A percentile compares a stretch with the other conserved stretches of the same genome.
phyloP scores from a whole-genome alignment of 2,797 vertebrate species.

The Galagoides demidoff region DNA sequence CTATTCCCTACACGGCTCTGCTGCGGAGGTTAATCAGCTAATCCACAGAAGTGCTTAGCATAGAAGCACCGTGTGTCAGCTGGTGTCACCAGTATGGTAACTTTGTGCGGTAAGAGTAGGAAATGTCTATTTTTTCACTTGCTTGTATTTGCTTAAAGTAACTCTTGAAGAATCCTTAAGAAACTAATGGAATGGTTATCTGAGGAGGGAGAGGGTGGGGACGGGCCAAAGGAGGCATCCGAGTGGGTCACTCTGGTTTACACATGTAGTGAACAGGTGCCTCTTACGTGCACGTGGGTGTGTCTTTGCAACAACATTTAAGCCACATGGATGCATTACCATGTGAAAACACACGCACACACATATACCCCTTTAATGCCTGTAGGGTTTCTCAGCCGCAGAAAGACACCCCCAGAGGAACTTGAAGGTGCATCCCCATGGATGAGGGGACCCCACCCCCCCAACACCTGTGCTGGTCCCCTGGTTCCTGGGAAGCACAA shows the following conservation, averaged over 20 bases:
- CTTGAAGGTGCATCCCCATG: rapidly evolving
- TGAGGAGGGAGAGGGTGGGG: neutral
- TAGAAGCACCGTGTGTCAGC: rapidly evolving
- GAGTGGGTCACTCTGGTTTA: rapidly evolving
- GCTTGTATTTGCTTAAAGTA: neutral
- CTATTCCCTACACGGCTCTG: neutral
- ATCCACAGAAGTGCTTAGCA: rapidly evolving
- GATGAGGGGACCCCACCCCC: neutral
- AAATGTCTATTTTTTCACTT: neutral
- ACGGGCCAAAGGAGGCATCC: neutral
- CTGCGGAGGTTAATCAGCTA: neutral
- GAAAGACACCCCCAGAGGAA: neutral
- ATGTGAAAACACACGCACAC: neutral
- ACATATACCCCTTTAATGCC: neutral
- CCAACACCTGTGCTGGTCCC: neutral
- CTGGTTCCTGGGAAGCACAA: neutral
- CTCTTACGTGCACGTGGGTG: rapidly evolving
- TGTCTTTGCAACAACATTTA: neutral
- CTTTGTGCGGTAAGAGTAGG: too few relatives aligned
- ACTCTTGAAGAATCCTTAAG: rapidly evolving
- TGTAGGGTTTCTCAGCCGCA: neutral
- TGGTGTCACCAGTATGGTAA: rapidly evolving
- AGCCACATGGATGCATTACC: neutral
- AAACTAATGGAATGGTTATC: neutral
- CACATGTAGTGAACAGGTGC: rapidly evolving